Base-by-base conservation (phyloP, 2,113 vertebrate genomes). In the Hippocampus comes region DNA sequence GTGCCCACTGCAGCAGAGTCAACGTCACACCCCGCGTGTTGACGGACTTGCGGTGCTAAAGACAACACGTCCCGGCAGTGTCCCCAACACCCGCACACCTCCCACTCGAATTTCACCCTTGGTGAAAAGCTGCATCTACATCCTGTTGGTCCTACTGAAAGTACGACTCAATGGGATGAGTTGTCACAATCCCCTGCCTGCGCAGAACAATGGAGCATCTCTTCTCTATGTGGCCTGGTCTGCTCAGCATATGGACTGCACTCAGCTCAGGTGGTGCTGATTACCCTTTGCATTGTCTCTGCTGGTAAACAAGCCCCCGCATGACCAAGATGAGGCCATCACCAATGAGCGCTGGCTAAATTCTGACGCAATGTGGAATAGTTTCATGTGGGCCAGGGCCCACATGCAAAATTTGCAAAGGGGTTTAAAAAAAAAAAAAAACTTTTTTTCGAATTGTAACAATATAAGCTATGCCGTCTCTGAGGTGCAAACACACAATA, bases 201-300 rank as follows among this genome's bases (percentile, higher is more conserved):
- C 67, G 67, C 73, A 67, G 82, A 90, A 90, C 89, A 91, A 90
- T 88, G 72, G 69, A 68, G 77, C 80, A 79, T 83, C 75, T 89
- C 79, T 88, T 71, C 65, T 56, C 61, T 43, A 70, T 48, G 64
- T 48, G 42, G 7, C 23, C 55, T 84, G 68, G 84, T 88, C 87
- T 90, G 87, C 73, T 21, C 80, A 84, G 69, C 87, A 91, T 90
- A 91, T 89, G 90, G 89, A 71, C 71, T 86, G 75, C 87, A 78
- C 73, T 79, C 75, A 78, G 56, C 79, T n/a, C 21, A 49, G 72
- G 25, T 49, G 74, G 78, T 75, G 73, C 68, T 78, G 71, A 75
- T 86, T 85, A 81, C 81, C 71, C 59, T 27, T 65, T 78, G 71
- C 57, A 83, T 87, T 87, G 78, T 84, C 71, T 78, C 72, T 70